These are phyloP conservation scores for Callocephalon fimbriatum DNA, from an alignment of 2,113 vertebrate species.

Conservation along the genomic window DNA sequence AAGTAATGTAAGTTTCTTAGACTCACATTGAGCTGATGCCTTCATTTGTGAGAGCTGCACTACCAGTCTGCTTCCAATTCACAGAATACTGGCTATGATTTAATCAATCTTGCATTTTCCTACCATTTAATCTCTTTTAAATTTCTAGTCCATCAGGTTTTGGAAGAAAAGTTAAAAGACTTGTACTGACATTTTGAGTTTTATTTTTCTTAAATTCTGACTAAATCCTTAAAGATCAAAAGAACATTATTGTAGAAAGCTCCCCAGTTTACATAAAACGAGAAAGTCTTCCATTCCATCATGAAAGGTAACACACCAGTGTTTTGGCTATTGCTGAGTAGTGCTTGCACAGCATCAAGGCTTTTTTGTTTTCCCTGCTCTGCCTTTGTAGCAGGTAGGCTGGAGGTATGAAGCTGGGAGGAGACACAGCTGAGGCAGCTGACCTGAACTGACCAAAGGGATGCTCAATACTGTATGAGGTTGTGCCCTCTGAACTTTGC, in stretches of 20 bases:
- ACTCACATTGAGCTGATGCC: neutral
- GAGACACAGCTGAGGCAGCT: neutral
- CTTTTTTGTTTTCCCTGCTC: neutral
- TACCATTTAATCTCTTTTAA: neutral
- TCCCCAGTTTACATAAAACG: neutral
- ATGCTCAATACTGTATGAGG: neutral
- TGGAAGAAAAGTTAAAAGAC: neutral
- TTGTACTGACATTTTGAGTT: neutral
- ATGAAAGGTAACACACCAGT: neutral
- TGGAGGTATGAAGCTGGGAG: neutral
- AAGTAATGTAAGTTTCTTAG: slow-evolving; percentile 28
- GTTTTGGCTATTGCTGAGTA: neutral
- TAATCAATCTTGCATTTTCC: neutral
- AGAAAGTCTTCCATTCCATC: neutral
- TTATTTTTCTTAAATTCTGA: neutral
- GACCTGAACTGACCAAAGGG: rapidly evolving
- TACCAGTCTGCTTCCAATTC: neutral
- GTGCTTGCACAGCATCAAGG: neutral
- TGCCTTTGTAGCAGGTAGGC: neutral
- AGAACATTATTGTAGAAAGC: neutral
- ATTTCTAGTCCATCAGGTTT: neutral
- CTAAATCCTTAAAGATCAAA: neutral
- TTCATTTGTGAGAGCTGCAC: neutral
- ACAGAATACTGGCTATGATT: neutral
- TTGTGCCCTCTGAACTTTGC: neutral